Conservation (phyloP, 2,797 vertebrate species). For the Geotrypetes seraphini region DNA sequence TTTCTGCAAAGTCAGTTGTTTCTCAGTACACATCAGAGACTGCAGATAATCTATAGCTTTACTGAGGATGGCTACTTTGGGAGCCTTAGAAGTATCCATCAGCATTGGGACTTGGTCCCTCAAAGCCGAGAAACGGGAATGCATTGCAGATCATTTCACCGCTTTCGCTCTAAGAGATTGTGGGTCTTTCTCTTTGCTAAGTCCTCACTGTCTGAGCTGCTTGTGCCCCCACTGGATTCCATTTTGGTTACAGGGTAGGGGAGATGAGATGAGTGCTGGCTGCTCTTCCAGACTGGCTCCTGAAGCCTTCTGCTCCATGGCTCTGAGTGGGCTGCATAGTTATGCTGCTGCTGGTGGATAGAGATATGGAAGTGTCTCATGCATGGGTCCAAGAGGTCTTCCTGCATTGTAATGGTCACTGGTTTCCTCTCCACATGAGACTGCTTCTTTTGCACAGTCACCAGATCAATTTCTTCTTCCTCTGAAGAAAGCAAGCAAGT, state of each 20-base stretch:
- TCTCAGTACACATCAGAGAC: conserved; percentile 65
- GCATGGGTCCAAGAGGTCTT: conserved; percentile 76
- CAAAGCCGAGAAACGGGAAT: conserved; percentile 79
- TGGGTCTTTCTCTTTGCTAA: conserved; percentile 87
- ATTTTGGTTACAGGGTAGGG: conserved; percentile 27
- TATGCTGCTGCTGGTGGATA: conserved; percentile 90
- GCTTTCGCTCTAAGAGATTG: conserved; percentile 87
- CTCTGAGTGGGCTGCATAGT: conserved; percentile 77
- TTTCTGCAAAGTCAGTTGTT: conserved; percentile 73
- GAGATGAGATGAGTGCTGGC: too few relatives aligned
- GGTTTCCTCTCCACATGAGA: conserved; percentile 66
- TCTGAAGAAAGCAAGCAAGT: conserved; percentile 40
- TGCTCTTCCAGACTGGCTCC: too few relatives aligned
- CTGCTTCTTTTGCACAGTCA: conserved; percentile 83
- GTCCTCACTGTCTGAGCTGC: conserved; percentile 78
- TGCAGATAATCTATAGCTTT: conserved; percentile 79
- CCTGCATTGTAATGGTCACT: conserved; percentile 79
- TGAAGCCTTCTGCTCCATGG: too few relatives aligned
- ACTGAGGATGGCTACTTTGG: conserved; percentile 90
- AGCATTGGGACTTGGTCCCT: conserved; percentile 80
- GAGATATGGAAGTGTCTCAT: conserved; percentile 90
- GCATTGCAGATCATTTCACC: conserved; percentile 86
- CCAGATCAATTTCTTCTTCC: conserved; percentile 86
- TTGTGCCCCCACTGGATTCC: conserved; percentile 47
- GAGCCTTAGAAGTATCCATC: conserved; percentile 74